Evolutionary conservation across 2,113 vertebrate genomes (phyloP).

Genomic region (Rattus norvegicus): GRCr8 NC_086033.1:10832501-10833000

Average conservation of each 20-base stretch:
- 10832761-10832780: slow-evolving; percentile 49
- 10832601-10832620: neutral
- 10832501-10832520: neutral
- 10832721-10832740: neutral
- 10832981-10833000: slow-evolving; percentile 51
- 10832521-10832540: neutral
- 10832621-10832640: neutral
- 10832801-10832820: slow-evolving; percentile 40
- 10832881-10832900: slow-evolving; percentile 58
- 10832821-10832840: neutral
- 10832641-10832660: neutral
- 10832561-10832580: neutral
- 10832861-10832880: slow-evolving; percentile 59
- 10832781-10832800: slow-evolving; percentile 67
- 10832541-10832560: neutral
- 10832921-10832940: slow-evolving; percentile 68
- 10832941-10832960: slow-evolving; percentile 11
- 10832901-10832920: slow-evolving; percentile 57
- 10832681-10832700: slow-evolving; percentile 32
- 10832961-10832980: slow-evolving; percentile 13
- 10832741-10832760: neutral
- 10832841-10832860: slow-evolving; percentile 58
- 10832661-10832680: neutral
- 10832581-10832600: slow-evolving; percentile 4
- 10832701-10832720: neutral